A percentile compares a stretch with the other conserved stretches of the same genome.
These are phyloP conservation scores for Hyles vespertilio DNA, from an alignment of 1,140 invertebrate genomes.

Conservation along the genomic window DNA sequence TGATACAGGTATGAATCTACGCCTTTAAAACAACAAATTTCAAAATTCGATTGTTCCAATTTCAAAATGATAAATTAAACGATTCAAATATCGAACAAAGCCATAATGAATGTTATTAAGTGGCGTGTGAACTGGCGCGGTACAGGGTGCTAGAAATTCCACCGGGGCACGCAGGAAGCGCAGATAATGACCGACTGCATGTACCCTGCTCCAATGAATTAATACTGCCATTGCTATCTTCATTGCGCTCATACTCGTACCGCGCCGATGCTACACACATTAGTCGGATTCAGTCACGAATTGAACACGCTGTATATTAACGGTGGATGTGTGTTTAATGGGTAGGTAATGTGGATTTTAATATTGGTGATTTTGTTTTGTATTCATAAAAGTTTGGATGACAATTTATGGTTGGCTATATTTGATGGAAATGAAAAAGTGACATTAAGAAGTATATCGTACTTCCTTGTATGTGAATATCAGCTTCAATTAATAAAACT, in stretches of 20 bases:
- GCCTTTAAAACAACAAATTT: no score
- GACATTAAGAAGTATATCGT: no score
- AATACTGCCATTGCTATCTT: constrained; percentile 57
- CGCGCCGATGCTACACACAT: constrained; percentile 35
- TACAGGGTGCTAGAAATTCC: constrained; percentile 29
- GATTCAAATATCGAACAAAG: no score
- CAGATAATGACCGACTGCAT: constrained; percentile 44
- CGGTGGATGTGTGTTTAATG: neutral
- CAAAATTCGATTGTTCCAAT: no score
- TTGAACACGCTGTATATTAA: constrained; percentile 15
- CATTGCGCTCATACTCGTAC: constrained; percentile 44
- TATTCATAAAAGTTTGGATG: no score
- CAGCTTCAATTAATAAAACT: no score
- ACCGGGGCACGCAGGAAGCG: constrained; percentile 35
- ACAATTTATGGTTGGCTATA: no score
- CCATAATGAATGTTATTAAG: neutral
- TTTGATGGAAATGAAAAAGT: no score
- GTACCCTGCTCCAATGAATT: constrained; percentile 52
- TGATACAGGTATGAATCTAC: no score
- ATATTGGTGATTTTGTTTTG: no score
- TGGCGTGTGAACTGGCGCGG: constrained; percentile 32
- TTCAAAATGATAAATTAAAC: no score
- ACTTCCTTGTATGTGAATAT: no score
- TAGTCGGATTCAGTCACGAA: constrained; percentile 49
- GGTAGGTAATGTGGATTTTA: neutral